A percentile compares a stretch with the other conserved stretches of the same genome.
Evolutionary conservation across 2,888 invertebrate species (phyloP).

Genomic region (Steinernema carpocapsae): DNA sequence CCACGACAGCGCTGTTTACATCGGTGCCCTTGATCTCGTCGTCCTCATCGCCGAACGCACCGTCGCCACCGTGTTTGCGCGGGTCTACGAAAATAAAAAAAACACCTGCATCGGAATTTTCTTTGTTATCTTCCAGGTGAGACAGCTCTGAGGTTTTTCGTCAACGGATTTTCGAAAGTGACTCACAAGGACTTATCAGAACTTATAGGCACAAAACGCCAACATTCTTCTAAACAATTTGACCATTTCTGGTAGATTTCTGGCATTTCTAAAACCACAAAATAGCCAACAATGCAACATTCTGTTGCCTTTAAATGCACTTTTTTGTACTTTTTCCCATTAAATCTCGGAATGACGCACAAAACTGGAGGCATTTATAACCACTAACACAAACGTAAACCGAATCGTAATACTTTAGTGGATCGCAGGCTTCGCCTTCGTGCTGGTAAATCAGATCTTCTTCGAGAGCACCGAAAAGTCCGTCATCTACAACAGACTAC

Average conservation of each 20-base stretch:
- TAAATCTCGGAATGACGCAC: too few species aligned
- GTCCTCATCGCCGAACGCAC: slow-evolving; percentile 36
- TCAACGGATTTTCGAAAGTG: too few species aligned
- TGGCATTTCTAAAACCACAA: too few species aligned
- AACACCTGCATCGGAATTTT: slow-evolving; percentile 30
- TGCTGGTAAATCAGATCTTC: slow-evolving; percentile 13
- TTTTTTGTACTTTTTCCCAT: too few species aligned
- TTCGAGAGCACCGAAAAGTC: background rate
- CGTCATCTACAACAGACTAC: slow-evolving; percentile 14
- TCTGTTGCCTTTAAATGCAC: too few species aligned
- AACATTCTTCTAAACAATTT: too few species aligned
- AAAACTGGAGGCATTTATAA: too few species aligned
- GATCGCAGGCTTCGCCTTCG: slow-evolving; percentile 30
- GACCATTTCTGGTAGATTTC: too few species aligned
- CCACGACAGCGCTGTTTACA: slow-evolving; percentile 38
- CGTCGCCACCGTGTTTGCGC: slow-evolving; percentile 37
- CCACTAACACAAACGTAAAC: too few species aligned
- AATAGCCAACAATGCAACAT: too few species aligned
- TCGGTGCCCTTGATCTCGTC: slow-evolving; percentile 36
- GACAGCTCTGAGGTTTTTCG: background rate
- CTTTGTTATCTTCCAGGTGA: slow-evolving; percentile 34
- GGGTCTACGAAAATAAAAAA: slow-evolving; percentile 37
- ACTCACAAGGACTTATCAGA: too few species aligned
- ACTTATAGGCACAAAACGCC: too few species aligned
- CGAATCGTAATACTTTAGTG: slow-evolving; percentile 4